These are phyloP conservation scores for Tethya wilhelma DNA, from an alignment of 37 sponge, comb jelly and placozoan genomes.

Conservation along the genomic window DNA sequence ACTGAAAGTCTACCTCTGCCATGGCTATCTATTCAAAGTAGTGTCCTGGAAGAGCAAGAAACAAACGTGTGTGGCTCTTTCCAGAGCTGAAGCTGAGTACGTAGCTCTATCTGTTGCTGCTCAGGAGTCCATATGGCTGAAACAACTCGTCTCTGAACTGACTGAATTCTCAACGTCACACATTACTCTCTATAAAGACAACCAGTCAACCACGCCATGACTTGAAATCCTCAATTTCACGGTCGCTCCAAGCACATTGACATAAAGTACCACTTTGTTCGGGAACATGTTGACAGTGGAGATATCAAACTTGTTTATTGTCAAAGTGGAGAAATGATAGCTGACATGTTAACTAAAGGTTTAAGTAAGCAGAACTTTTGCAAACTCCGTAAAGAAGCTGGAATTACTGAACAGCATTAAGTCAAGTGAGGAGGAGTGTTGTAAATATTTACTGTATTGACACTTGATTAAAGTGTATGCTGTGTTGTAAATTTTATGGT, in stretches of 20 bases:
- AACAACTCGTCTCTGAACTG: too few species aligned
- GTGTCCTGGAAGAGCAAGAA: too few species aligned
- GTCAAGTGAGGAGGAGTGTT: constrained; percentile 56
- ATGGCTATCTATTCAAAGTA: too few species aligned
- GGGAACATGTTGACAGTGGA: constrained; percentile 31
- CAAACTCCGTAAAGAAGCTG: constrained; percentile 30
- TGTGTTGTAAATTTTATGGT: too few species aligned
- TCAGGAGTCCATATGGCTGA: too few species aligned
- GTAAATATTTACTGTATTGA: constrained; percentile 1
- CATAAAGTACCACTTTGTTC: constrained; percentile 52
- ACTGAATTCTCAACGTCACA: too few species aligned
- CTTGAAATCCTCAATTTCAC: constrained; percentile 53
- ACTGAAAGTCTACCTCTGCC: too few species aligned
- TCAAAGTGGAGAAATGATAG: constrained; percentile 55
- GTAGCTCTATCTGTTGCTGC: too few species aligned
- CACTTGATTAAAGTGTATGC: too few species aligned
- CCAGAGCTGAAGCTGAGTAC: too few species aligned
- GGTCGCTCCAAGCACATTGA: constrained; percentile 53
- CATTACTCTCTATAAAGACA: constrained; percentile 42
- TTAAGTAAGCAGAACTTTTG: constrained; percentile 8
- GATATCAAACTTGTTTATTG: constrained; percentile 44
- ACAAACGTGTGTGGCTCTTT: too few species aligned
- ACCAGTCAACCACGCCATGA: constrained; percentile 39
- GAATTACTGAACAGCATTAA: constrained; percentile 14
- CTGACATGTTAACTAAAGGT: constrained; percentile 60